Evolutionary conservation across 2,888 invertebrate genomes (phyloP), one percentile per base, ranked within the genome.

Genomic region (Andricus quercusramuli): DNA sequence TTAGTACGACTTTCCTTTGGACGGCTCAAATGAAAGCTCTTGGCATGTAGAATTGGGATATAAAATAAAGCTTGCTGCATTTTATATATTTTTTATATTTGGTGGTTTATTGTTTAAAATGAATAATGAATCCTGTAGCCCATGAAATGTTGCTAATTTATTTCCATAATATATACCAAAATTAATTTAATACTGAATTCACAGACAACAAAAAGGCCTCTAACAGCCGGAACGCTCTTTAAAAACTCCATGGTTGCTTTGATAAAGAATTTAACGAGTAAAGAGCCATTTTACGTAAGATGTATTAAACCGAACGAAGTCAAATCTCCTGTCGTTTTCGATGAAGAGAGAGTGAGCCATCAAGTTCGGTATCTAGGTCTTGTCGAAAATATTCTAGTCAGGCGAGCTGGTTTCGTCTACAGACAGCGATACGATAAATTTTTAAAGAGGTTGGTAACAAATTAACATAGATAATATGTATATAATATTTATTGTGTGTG

Each of bases 291-390:
- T 94, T 99, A 99, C 94, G 97, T 99, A 84, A 96, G 99, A 81
- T 99, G 99, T 93, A 96, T 99, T 90, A 99, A 99, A 90, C 99
- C 99, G 41, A 99, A 99, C 93, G 98, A 99, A 89, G 95, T 97
- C 78, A 99, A 99, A 94, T 96, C 97, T 59, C 96, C 98, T 0
- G 94, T 95, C 62, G 94, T 95, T 64, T 98, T 99, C 93, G 98
- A 99, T 92, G 95, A 96, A 20, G 96, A 97, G 90, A 95, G 98
- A 88, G 95, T 95, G 32, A 93, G 92, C 85, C 96, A 96, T 93
- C 96, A 96, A 90, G 96, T 96, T 32, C 94, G 95, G 81, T 99
- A 99, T 93, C 94, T 99, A 66, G 99, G 99, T 0, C 94, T 99
- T 41, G 95, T 99, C 79, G 99, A 99, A 94, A 99, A 99, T 93